Base-by-base conservation (phyloP, 2,888 invertebrate genomes). In the Cheilosia vernalis region DNA sequence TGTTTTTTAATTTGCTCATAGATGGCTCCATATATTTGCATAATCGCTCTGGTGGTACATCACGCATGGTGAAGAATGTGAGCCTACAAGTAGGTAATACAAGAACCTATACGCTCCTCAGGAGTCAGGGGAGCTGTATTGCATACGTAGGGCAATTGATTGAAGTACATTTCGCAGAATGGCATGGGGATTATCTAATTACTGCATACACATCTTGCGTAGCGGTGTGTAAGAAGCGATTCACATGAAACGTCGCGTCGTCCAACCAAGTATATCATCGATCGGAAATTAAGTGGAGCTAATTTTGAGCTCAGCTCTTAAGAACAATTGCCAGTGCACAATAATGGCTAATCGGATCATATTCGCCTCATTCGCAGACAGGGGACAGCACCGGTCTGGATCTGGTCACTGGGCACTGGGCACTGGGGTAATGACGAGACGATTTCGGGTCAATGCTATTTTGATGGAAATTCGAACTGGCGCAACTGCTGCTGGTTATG, bases 361-460 rank as follows among this genome's bases (percentile, higher is more conserved):
- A 72, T 76, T 85, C 73, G 60, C 63, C 78, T 53, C 67, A 69
- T 58, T 79, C 73, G 55, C 70, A 66, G 60, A 69, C 79, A 24
- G 58, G 30, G 27, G 47, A 13, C 24, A 33, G 24, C 10, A 37
- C 19, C 19, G 9, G 9, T 27, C 10, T 27, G 24, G 42, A 9
- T 30, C 9, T 30, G 30, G 30, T 30, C 30, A 30, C 30, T 30
- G 47, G 56, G 49, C 49, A 42, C 58, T 66, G 66, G 66, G 61
- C 74, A 85, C 70, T 74, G 70, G 72, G 66, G 70, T 81, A 77
- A 60, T 64, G 64, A 53, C 66, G 66, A 72, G 64, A 53, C 66
- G 66, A 72, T 81, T 81, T 80, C 85, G 85, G 81, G 81, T 85
- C 85, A 85, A 77, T 85, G 85, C 76, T 84, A 84, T 84, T 85